Base-by-base conservation (phyloP, 2,113 vertebrate genomes). In the Nycticryphes semicollaris region DNA sequence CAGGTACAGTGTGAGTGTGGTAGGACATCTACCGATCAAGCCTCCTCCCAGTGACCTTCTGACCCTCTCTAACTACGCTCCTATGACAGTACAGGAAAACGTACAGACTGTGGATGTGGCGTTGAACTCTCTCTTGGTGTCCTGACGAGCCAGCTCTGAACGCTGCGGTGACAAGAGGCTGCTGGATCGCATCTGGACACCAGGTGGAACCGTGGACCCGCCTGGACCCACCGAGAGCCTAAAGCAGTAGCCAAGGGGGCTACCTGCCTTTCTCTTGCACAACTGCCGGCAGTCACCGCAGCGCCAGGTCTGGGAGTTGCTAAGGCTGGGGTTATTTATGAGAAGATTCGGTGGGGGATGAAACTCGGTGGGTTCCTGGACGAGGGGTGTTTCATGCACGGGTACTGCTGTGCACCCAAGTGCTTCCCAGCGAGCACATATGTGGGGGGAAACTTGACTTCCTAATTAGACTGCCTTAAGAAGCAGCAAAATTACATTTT, bases 51-150 rank as follows among this genome's bases (percentile, higher is more conserved):
- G 41, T 33, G 57, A 54, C 12, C 13, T 50, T 45, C 6, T 25
- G 20, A 18, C 54, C 31, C 3, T 14, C 23, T 28, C 30, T 33
- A 39, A 39, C 24, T 6, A 9, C 0, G 35, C 14, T 5, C 22
- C 8, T 9, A 33, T 1, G 20, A 5, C n/a, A 16, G 37, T 6
- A 24, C 15, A 39, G 17, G 53, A 10, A 54, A 54, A 1, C 16
- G 3, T 1, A 6, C 12, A 2, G n/a, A 8, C 23, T 24, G 30
- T 2, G 31, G 30, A 2, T 13, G 11, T 1, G n/a, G 2, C 3
- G 9, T 3, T 2, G 13, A 39, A 4, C 10, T 10, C 9, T 1
- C 8, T 9, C 64, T 54, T 1, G 10, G 3, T 2, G 30, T 2
- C 12, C 2, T 0, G 0, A 12, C 57, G 50, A 31, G 24, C 25